Evolutionary conservation across 2,797 vertebrate species (phyloP).

Genomic region (Masticophis lateralis): DNA sequence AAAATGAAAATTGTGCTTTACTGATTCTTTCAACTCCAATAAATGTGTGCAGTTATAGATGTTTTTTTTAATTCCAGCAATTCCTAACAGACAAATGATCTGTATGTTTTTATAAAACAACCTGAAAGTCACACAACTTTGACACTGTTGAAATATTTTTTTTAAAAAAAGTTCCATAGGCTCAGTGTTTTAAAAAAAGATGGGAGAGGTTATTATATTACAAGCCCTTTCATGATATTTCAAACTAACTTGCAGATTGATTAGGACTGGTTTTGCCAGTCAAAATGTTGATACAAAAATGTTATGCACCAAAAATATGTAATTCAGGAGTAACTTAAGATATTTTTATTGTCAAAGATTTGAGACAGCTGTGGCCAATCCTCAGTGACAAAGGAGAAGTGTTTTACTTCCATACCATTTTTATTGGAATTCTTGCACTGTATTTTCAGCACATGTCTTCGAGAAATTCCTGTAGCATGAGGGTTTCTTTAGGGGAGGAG

Average conservation of each 20-base stretch:
- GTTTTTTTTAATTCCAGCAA: constrained; percentile 20
- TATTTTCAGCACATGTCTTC: neutral
- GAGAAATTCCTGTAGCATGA: neutral
- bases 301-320: neutral
- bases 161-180: neutral
- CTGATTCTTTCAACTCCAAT: neutral
- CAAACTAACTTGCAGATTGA: neutral
- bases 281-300: neutral
- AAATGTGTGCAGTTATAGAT: neutral
- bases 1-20: constrained; percentile 46
- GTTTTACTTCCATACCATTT: neutral
- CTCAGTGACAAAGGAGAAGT: neutral
- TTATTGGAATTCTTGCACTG: neutral
- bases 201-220: constrained; percentile 28
- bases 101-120: neutral
- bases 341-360: constrained; percentile 13
- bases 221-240: neutral
- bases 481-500: neutral
- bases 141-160: neutral
- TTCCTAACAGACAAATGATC: neutral
- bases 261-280: neutral
- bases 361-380: neutral
- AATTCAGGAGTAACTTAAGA: neutral
- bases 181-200: neutral
- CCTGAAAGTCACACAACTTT: neutral